A percentile compares a stretch with the other conserved stretches of the same genome.
Evolutionary conservation across 1,140 invertebrate species (phyloP).

Genomic region (Heliothis virescens): DNA sequence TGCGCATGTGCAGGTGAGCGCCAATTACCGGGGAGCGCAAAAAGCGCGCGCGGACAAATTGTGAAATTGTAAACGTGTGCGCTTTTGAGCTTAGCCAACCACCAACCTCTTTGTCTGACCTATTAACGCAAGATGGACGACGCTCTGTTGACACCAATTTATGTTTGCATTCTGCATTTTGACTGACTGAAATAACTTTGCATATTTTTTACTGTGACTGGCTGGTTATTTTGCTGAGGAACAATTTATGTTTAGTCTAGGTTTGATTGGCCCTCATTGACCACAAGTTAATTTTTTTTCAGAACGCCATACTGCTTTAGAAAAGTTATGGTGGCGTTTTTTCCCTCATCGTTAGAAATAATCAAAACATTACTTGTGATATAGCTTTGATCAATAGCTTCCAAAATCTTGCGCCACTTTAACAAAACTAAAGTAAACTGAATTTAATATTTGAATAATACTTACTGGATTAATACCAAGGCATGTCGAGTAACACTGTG

Average conservation of each 20-base stretch:
- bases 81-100: slow-evolving; percentile 56
- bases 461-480: neutral
- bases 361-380: no score
- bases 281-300: no score
- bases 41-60: slow-evolving; percentile 81
- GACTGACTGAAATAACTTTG: slow-evolving; percentile 2
- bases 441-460: neutral
- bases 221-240: neutral
- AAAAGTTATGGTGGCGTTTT: no score
- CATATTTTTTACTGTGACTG: neutral
- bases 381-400: no score
- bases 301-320: no score
- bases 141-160: slow-evolving; percentile 16
- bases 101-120: slow-evolving; percentile 46
- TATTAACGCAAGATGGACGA: slow-evolving; percentile 52
- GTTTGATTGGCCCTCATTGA: no score
- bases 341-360: no score
- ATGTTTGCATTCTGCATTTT: neutral
- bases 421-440: no score
- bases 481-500: slow-evolving; percentile 4
- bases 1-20: slow-evolving; percentile 70
- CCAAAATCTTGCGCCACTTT: neutral
- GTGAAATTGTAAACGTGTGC: slow-evolving; percentile 75
- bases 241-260: neutral
- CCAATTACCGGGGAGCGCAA: slow-evolving; percentile 79